These are phyloP conservation scores for Athalia rosae DNA, from an alignment of 2,888 invertebrate species.

Conservation along the genomic window DNA sequence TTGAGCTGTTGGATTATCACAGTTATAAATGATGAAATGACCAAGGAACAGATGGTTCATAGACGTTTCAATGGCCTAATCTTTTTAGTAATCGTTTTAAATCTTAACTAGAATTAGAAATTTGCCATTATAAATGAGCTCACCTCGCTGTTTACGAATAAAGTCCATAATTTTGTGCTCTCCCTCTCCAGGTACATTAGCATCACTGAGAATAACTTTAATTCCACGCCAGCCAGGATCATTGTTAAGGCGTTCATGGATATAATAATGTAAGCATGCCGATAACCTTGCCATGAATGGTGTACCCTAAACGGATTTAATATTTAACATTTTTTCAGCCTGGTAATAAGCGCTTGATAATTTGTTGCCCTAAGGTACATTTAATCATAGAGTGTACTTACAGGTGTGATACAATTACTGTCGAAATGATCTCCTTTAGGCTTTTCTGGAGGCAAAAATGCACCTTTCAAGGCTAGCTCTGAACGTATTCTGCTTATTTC, in stretches of 20 bases:
- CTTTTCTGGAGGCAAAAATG: constrained; percentile 89
- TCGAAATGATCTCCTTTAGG: constrained; percentile 96
- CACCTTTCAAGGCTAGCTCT: constrained; percentile 84
- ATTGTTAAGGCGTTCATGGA: constrained; percentile 92
- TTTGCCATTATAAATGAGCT: constrained; percentile 49
- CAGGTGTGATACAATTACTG: constrained; percentile 98
- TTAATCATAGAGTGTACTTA: constrained; percentile 63
- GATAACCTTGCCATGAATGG: constrained; percentile 96
- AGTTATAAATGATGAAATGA: constrained; percentile 40
- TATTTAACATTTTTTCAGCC: constrained; percentile 38
- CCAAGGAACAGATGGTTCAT: not conserved
- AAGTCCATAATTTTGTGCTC: constrained; percentile 99
- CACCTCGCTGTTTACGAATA: constrained; percentile 94
- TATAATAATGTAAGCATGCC: constrained; percentile 89
- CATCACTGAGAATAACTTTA: constrained; percentile 98
- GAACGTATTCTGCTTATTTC: constrained; percentile 88
- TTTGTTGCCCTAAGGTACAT: not conserved
- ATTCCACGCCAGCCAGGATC: constrained; percentile 97
- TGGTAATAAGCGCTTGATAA: not conserved
- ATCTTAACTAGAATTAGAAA: not conserved
- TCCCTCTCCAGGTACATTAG: constrained; percentile 98
- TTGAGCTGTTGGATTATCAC: constrained; percentile 79
- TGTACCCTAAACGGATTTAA: constrained; percentile 81
- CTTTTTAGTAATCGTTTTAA: no score
- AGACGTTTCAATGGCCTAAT: no score